Conservation (phyloP, 1,140 invertebrate species). For the Tetramorium parvispinum region DNA sequence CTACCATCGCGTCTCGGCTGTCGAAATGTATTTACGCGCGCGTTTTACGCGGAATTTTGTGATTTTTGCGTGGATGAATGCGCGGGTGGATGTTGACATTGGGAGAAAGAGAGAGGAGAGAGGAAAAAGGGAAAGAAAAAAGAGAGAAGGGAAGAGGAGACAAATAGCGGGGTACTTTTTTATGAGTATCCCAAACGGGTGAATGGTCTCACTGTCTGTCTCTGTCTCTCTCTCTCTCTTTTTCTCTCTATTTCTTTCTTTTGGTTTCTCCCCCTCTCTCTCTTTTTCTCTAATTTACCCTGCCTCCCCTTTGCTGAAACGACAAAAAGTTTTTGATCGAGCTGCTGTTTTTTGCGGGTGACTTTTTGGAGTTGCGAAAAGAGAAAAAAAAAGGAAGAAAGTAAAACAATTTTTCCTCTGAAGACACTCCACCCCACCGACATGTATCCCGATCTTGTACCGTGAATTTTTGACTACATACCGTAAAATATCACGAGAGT, state of each 20-base stretch:
- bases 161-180: conserved; percentile 41
- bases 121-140: background rate
- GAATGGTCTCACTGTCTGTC: conserved; percentile 8
- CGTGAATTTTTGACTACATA: conserved; percentile 65
- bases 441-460: conserved; percentile 64
- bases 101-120: conserved; percentile 47
- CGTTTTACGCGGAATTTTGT: conserved; percentile 72
- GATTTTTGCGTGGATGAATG: conserved; percentile 75
- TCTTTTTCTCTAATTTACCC: conserved; percentile 31
- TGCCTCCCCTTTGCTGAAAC: conserved; percentile 13
- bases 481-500: conserved; percentile 32
- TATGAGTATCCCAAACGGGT: conserved; percentile 10
- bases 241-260: background rate
- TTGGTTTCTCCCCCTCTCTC: background rate
- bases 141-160: background rate
- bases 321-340: conserved; percentile 69
- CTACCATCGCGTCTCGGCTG: conserved; percentile 23
- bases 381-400: conserved; percentile 20
- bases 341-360: conserved; percentile 78
- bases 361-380: conserved; percentile 75
- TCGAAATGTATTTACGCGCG: conserved; percentile 54
- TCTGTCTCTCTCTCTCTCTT: background rate
- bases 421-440: conserved; percentile 65
- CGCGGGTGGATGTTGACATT: conserved; percentile 70
- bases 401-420: conserved; percentile 74